Base-by-base conservation (phyloP, 2,888 invertebrate genomes). In the Clunio marinus region DNA sequence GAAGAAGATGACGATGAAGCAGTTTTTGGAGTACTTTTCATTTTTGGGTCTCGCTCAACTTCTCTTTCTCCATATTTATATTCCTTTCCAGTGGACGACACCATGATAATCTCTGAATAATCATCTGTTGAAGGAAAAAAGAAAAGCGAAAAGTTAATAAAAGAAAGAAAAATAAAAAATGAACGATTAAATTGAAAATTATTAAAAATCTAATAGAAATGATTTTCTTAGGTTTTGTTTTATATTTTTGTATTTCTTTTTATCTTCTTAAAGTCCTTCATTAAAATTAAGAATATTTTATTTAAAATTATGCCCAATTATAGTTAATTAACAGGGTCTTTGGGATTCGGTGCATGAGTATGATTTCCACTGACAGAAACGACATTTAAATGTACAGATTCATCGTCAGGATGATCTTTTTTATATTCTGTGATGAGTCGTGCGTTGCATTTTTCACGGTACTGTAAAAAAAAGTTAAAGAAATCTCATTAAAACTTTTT, bases 391-490 rank as follows among this genome's bases (percentile, higher is more conserved):
- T 79, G 3, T 77, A 78, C 1, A 77, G 74, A 0, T 75, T 73
- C 1, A 77, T 77, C 46, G 73, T 75, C 1, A 73, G 73, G 75
- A n/a, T 75, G 74, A 27, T 77, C 78, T 35, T 78, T 75, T 2
- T 77, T 74, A 25, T 78, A 74, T 70, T 77, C 75, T 27, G 79
- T 79, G 3, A 78, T 78, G 20, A 78, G 76, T 2, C 79, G 74
- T 1, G 79, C 79, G 70, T 76, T 77, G 70, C 79, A 79, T 69
- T 78, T 78, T 5, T 77, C 75, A 72, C 79, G 79, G 24, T 78
- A 79, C 78, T 79, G 69, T n/a, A n/a, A 45, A 13, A 45, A 15
- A 45, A 45, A 45, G 10, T n/a, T n/a, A n/a, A 45, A 10, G 45
- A 45, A 15, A 45, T 45, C n/a, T n/a, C n/a, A n/a, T n/a, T n/a